phyloP scores from a whole-genome alignment of 2,797 vertebrate species.

The Staurois parvus region DNA sequence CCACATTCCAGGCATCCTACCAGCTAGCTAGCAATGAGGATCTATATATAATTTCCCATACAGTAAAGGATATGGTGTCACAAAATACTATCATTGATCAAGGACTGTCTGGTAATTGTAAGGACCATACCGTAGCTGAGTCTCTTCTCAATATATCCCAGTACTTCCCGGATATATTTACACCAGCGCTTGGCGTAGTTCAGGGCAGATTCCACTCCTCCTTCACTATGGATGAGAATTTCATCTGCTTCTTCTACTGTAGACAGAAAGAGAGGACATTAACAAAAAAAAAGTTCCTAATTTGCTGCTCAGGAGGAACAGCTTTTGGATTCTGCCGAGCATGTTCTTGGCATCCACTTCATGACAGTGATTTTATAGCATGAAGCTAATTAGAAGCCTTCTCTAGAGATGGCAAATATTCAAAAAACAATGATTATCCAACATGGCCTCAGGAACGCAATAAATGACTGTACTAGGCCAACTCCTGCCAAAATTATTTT shows the following conservation, averaged over 20 bases:
- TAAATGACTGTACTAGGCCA: too few relatives aligned
- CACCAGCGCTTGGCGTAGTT: constrained; percentile 92
- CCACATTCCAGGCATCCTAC: too few relatives aligned
- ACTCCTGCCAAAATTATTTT: too few relatives aligned
- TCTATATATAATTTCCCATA: too few relatives aligned
- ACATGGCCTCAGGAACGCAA: too few relatives aligned
- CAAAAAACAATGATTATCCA: too few relatives aligned
- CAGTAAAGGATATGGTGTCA: background rate
- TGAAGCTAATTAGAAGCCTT: too few relatives aligned
- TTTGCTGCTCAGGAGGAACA: background rate
- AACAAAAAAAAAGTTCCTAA: background rate
- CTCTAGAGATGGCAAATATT: too few relatives aligned
- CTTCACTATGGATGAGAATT: constrained; percentile 82
- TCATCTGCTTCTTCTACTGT: constrained; percentile 87
- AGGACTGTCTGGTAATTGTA: background rate
- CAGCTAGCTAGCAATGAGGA: too few relatives aligned
- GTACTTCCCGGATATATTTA: constrained; percentile 91
- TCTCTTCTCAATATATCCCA: constrained; percentile 91
- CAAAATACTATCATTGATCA: background rate
- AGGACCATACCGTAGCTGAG: constrained; percentile 80
- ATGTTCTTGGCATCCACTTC: too few relatives aligned
- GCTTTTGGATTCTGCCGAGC: background rate
- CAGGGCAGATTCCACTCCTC: constrained; percentile 87
- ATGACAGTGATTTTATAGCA: too few relatives aligned
- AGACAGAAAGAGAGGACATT: background rate